These are phyloP conservation scores for Heliothis peltigera DNA, from an alignment of 2,888 invertebrate genomes.

Conservation along the genomic window DNA sequence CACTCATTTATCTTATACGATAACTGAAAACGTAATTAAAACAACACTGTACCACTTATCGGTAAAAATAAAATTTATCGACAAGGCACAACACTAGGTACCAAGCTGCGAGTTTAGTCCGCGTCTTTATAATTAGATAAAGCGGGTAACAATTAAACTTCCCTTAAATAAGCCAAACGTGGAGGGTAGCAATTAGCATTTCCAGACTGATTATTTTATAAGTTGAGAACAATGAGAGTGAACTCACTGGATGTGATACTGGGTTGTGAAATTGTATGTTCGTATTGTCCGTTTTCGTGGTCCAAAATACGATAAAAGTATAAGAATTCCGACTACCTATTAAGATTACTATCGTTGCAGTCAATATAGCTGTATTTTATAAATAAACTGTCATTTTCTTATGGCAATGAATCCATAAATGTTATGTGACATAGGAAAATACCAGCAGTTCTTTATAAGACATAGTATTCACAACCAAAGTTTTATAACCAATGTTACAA, in stretches of 20 bases:
- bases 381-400: no score
- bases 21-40: constrained; percentile 22
- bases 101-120: constrained; percentile 73
- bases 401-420: no score
- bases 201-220: constrained; percentile 85
- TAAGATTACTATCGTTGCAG: neutral
- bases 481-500: no score
- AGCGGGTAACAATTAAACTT: constrained; percentile 88
- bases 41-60: constrained; percentile 25
- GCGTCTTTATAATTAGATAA: constrained; percentile 88
- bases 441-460: no score
- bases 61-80: constrained; percentile 66
- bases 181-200: constrained; percentile 84
- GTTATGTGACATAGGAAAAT: no score
- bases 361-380: neutral
- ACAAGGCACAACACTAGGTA: constrained; percentile 58
- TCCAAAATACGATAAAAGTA: neutral
- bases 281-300: neutral
- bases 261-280: neutral
- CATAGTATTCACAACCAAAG: no score
- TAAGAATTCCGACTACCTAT: no score
- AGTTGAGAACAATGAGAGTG: constrained; percentile 60
- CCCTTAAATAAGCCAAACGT: constrained; percentile 88
- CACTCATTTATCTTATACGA: constrained; percentile 5
- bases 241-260: constrained; percentile 40